Conservation (phyloP, 2,888 invertebrate genomes). For the Agrotis segetum region DNA sequence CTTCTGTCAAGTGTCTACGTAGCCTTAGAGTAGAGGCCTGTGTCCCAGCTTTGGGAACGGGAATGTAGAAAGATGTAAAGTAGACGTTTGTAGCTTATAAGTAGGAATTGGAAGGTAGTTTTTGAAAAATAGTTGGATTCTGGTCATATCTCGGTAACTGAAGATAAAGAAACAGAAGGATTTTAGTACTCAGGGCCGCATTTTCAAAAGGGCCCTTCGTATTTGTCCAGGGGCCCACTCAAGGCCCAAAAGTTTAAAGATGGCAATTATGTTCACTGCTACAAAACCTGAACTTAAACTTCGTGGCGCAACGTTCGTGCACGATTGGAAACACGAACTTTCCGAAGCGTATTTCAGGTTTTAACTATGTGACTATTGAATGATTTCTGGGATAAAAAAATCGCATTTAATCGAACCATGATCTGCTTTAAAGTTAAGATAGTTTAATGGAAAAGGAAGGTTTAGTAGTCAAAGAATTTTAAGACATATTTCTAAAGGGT, state of each 20-base stretch:
- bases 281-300: background rate
- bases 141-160: background rate
- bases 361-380: background rate
- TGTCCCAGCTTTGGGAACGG: background rate
- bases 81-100: background rate
- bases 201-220: background rate
- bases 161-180: background rate
- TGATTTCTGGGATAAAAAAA: constrained; percentile 5
- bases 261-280: background rate
- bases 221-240: too few species aligned
- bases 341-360: background rate
- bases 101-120: constrained; percentile 8
- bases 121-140: background rate
- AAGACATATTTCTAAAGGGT: constrained; percentile 42
- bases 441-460: background rate
- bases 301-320: background rate
- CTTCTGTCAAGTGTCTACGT: too few species aligned
- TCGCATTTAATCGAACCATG: constrained; percentile 32
- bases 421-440: constrained; percentile 6
- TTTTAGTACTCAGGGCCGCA: background rate
- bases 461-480: constrained; percentile 18
- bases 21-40: background rate
- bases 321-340: background rate
- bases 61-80: too few species aligned
- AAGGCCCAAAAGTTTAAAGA: too few species aligned